Evolutionary conservation across 2,113 vertebrate genomes (phyloP).

Genomic region (Peucedramus taeniatus): DNA sequence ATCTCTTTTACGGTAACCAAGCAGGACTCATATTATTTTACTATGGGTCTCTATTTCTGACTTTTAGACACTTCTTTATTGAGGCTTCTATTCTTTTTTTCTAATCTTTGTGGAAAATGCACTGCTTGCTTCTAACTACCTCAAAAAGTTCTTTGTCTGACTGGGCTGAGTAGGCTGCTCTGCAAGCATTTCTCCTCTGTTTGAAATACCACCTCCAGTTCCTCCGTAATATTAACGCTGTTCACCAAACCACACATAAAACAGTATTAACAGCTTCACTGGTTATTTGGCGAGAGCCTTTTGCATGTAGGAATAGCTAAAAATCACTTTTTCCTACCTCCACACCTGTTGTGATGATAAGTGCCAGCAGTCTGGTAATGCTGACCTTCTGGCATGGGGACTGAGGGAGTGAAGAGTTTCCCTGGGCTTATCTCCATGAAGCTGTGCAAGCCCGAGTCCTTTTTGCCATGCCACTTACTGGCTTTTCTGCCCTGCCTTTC

Average conservation of each 20-base stretch:
- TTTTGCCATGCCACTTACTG: not conserved
- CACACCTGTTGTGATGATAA: not conserved
- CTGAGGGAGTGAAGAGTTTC: not conserved
- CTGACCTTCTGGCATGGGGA: not conserved
- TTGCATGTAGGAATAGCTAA: not conserved
- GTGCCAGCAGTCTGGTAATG: not conserved
- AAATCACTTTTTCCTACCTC: not conserved
- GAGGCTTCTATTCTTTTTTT: not conserved
- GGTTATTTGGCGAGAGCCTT: not conserved
- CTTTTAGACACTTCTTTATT: not conserved
- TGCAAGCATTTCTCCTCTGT: not conserved
- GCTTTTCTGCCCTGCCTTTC: not conserved
- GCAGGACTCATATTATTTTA: rapidly evolving
- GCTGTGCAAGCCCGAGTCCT: not conserved
- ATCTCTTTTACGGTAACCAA: not conserved
- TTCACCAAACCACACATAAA: not conserved
- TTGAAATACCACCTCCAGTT: not conserved
- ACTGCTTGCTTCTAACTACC: not conserved
- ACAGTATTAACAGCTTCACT: not conserved
- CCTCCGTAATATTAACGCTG: not conserved
- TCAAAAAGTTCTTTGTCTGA: not conserved
- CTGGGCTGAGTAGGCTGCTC: not conserved
- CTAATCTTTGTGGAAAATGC: not conserved
- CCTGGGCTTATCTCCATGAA: not conserved
- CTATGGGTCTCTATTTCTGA: not conserved